These are phyloP conservation scores for Scaptomyza reducta DNA, from an alignment of 2,888 invertebrate species.

Conservation along the genomic window DNA sequence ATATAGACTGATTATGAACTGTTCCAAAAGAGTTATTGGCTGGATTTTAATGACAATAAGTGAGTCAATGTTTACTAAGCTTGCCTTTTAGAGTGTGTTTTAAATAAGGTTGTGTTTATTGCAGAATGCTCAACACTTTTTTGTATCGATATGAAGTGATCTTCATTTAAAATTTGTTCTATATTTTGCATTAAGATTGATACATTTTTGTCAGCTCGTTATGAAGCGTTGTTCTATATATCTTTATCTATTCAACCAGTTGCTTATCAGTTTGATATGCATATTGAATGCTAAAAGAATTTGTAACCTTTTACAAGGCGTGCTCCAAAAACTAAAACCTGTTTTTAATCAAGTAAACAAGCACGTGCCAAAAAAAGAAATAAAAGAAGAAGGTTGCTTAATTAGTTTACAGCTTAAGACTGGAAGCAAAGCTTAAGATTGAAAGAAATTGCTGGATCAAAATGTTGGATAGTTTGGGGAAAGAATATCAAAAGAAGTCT, in stretches of 20 bases:
- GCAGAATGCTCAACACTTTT: background rate
- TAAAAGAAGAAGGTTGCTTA: background rate
- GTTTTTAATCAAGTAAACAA: slow-evolving; percentile 4
- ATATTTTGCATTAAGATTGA: no score
- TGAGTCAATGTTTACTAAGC: background rate
- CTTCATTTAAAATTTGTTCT: no score
- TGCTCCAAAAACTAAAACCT: background rate
- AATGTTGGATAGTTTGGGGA: no score
- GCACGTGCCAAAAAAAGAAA: slow-evolving; percentile 5
- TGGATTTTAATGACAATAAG: background rate
- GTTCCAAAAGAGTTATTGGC: slow-evolving; percentile 1
- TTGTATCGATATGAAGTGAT: no score
- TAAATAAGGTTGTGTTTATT: background rate
- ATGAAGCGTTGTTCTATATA: no score
- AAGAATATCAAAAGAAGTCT: no score
- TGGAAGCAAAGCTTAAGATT: background rate
- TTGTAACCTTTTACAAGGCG: background rate
- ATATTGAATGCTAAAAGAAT: background rate
- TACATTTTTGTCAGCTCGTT: background rate
- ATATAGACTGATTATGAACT: slow-evolving; percentile 9
- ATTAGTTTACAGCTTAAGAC: background rate
- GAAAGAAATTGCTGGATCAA: background rate
- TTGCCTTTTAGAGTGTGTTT: background rate
- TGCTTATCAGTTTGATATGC: background rate
- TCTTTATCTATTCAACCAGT: background rate